Evolutionary conservation across 2,113 vertebrate species (phyloP), one percentile per base, ranked within the genome.

Genomic region (Callipepla squamata): DNA sequence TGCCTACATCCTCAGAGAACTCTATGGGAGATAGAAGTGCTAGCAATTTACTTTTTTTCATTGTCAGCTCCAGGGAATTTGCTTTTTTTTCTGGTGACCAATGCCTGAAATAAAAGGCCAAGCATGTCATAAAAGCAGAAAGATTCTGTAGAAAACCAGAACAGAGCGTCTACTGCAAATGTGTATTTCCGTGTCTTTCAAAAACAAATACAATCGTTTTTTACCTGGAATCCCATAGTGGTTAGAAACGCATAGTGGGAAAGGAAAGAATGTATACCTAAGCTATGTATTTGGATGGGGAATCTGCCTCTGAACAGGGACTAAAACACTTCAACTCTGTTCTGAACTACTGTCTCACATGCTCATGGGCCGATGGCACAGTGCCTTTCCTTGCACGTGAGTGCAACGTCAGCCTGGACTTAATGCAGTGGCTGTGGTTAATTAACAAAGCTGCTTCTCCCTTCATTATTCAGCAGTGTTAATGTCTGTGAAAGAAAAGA

Each of bases 391-490:
- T 80, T 67, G 66, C 19, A 2, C 3, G n/a, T 13, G 50, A 63
- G 22, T 15, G 44, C 38, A 44, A 8, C 22, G n/a, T 68, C 70
- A 50, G 40, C 48, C 68, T 57, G 74, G 86, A 67, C 66, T 73
- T 62, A 61, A 85, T 38, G n/a, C 7, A 1, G 47, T 69, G 78
- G 32, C 74, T 75, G 21, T 1, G 32, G 70, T 50, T 93, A 91
- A 95, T 96, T 92, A 96, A 63, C 68, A 90, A 84, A 86, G 55
- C 25, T 84, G 57, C 48, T 92, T 90, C 53, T 90, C 62, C 63
- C 7, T 44, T 86, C 0, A 0, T 92, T 82, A 78, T 85, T 90
- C 85, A 87, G 62, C 53, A 72, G 13, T 0, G 0, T 67, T 94
- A 94, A 80, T 59, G 78, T 66, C 78, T 81, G 50, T 61, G 53